A percentile compares a stretch with the other conserved stretches of the same genome.
Evolutionary conservation across 2,113 vertebrate genomes (phyloP).

Genomic region (Laticauda laticaudata): DNA sequence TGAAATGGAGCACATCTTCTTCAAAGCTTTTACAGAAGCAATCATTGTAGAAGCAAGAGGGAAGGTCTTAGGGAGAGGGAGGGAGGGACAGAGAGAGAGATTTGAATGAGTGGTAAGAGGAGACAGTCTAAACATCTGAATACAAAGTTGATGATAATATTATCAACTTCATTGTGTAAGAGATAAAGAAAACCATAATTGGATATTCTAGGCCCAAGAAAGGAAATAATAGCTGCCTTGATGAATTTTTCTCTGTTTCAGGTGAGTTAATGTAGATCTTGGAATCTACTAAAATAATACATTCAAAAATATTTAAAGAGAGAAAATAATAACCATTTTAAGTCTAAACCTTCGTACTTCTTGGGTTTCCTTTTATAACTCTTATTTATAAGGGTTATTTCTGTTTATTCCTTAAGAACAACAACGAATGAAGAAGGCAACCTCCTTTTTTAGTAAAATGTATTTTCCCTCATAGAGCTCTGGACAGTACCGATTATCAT

Average conservation of each 20-base stretch:
- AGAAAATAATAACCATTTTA: slow-evolving; percentile 62
- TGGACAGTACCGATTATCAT: slow-evolving; percentile 9
- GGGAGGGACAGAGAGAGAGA: slow-evolving; percentile 42
- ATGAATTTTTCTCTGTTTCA: slow-evolving; percentile 63
- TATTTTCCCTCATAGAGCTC: slow-evolving; percentile 11
- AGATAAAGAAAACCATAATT: slow-evolving; percentile 65
- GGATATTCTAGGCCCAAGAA: slow-evolving; percentile 58
- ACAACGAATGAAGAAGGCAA: slow-evolving; percentile 17
- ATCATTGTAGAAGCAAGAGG: slow-evolving; percentile 64
- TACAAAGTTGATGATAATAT: slow-evolving; percentile 81
- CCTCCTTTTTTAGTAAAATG: slow-evolving; percentile 34
- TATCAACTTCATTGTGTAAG: slow-evolving; percentile 62
- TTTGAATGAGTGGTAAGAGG: slow-evolving; percentile 43
- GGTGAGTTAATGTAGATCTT: slow-evolving; percentile 57
- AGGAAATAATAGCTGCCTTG: slow-evolving; percentile 70
- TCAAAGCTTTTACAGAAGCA: slow-evolving; percentile 66
- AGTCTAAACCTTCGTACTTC: slow-evolving; percentile 50
- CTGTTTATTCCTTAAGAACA: background rate
- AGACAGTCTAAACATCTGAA: slow-evolving; percentile 71
- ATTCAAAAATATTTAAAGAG: slow-evolving; percentile 62
- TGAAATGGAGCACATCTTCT: slow-evolving; percentile 72
- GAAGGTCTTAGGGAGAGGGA: slow-evolving; percentile 58
- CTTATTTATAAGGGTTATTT: slow-evolving; percentile 45
- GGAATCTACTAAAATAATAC: slow-evolving; percentile 58
- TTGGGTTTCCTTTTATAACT: slow-evolving; percentile 55